phyloP scores from a whole-genome alignment of 2,797 vertebrate genomes.

The Melanotaenia parkinsoni region DNA sequence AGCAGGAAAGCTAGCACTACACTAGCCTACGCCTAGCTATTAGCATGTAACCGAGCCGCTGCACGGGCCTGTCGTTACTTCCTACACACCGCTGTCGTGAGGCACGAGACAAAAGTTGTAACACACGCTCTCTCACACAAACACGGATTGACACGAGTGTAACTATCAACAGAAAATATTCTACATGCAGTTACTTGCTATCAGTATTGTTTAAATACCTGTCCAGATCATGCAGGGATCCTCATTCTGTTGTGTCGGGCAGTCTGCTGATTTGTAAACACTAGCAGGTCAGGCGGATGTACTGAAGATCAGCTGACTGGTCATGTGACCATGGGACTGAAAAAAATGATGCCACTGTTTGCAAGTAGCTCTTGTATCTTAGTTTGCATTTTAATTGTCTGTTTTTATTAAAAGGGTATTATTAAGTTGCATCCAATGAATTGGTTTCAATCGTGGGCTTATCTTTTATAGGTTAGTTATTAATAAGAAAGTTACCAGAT shows the following conservation, averaged over 20 bases:
- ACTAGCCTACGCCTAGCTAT: constrained; percentile 48
- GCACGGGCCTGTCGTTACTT: constrained; percentile 61
- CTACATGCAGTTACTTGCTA: background rate
- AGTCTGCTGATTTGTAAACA: constrained; percentile 81
- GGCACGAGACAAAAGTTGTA: constrained; percentile 8
- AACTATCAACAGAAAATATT: background rate
- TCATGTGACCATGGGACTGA: constrained; percentile 72
- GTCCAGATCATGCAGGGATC: constrained; percentile 65
- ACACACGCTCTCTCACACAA: background rate
- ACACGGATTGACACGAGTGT: background rate
- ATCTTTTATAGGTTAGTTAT: background rate
- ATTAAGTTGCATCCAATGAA: background rate
- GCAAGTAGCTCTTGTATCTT: background rate
- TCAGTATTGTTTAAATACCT: constrained; percentile 56
- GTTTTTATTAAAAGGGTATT: no score
- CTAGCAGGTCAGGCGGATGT: constrained; percentile 77
- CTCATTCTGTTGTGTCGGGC: constrained; percentile 67
- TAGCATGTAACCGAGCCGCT: constrained; percentile 42
- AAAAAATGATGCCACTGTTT: background rate
- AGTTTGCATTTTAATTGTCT: background rate
- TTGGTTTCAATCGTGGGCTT: background rate
- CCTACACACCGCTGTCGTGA: constrained; percentile 26
- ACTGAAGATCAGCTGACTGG: constrained; percentile 77
- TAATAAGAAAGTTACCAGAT: background rate
- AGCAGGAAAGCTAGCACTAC: constrained; percentile 12